These are phyloP conservation scores for Crioceris asparagi DNA, from an alignment of 2,888 invertebrate species.

Conservation along the genomic window DNA sequence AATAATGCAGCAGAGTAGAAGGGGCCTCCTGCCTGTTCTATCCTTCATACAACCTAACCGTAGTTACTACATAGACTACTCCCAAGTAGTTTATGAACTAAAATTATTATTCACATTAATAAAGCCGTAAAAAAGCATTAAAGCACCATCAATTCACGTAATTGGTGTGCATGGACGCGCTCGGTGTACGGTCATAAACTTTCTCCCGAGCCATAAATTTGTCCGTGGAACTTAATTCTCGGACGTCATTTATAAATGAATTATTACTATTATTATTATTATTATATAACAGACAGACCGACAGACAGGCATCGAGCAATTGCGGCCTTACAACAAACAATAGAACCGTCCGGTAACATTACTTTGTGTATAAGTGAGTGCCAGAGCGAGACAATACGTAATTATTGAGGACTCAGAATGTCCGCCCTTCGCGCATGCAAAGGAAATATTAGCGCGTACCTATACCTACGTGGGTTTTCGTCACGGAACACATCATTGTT, in stretches of 20 bases:
- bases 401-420: constrained; percentile 25
- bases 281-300: too few relatives aligned
- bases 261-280: too few relatives aligned
- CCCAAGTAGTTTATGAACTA: neutral
- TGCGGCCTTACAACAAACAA: too few relatives aligned
- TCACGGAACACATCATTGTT: too few relatives aligned
- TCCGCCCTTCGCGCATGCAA: constrained; percentile 29
- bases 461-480: constrained; percentile 23
- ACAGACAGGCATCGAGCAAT: constrained; percentile 13
- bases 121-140: constrained; percentile 14
- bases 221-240: constrained; percentile 13
- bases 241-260: constrained; percentile 15
- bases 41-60: too few relatives aligned
- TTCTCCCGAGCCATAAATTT: constrained; percentile 14
- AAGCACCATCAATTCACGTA: constrained; percentile 13
- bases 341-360: constrained; percentile 23
- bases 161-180: constrained; percentile 10
- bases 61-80: too few relatives aligned
- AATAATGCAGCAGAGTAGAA: too few relatives aligned
- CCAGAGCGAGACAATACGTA: constrained; percentile 30
- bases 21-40: too few relatives aligned
- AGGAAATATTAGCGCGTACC: constrained; percentile 30
- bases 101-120: constrained; percentile 6
- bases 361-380: constrained; percentile 31
- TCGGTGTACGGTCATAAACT: constrained; percentile 5